phyloP scores from a whole-genome alignment of 2,797 vertebrate genomes.

The Galago senegalensis region DNA sequence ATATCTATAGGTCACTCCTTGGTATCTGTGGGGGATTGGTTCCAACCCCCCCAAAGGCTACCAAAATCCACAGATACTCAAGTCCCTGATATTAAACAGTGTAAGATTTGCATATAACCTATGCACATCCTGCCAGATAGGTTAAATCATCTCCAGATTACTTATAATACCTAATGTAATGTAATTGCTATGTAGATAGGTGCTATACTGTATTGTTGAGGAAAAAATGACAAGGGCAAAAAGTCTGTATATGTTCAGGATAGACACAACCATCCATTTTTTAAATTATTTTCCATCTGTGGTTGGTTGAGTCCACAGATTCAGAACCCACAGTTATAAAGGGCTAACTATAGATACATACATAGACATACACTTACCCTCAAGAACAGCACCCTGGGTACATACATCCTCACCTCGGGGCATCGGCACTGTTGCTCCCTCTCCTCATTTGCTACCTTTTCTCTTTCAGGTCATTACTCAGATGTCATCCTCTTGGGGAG shows the following conservation, averaged over 20 bases:
- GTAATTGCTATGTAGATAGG: not conserved
- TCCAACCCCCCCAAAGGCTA: not conserved
- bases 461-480: not conserved
- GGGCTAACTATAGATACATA: not conserved
- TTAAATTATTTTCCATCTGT: not conserved
- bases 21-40: not conserved
- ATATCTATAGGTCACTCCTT: not conserved
- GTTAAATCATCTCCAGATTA: not conserved
- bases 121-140: not conserved
- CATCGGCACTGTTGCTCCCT: not conserved
- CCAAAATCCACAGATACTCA: not conserved
- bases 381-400: not conserved
- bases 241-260: not conserved
- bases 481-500: not conserved
- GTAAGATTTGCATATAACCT: not conserved
- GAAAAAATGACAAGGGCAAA: not conserved
- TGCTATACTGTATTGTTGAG: not conserved
- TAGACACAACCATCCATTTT: not conserved
- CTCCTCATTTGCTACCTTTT: not conserved
- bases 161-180: not conserved
- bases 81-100: not conserved
- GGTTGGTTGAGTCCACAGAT: not conserved
- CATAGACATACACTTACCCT: not conserved
- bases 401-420: not conserved
- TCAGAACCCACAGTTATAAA: not conserved